phyloP scores from a whole-genome alignment of 1,140 invertebrate genomes.

The Papilio aristodemus region DNA sequence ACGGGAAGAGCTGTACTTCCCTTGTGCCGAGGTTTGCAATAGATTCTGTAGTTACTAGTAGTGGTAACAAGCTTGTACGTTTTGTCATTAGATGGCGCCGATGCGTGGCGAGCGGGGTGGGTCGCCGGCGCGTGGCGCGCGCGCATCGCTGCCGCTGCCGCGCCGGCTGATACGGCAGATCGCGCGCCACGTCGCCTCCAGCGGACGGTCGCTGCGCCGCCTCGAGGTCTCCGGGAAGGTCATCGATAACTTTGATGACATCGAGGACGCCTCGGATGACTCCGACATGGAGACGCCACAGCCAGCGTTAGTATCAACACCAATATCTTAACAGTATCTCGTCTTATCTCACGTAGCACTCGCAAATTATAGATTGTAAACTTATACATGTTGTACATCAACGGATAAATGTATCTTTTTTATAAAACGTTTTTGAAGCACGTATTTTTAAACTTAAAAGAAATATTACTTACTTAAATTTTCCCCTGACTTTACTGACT shows the following conservation, averaged over 20 bases:
- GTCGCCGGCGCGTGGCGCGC: slow-evolving; percentile 68
- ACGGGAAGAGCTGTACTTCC: too few relatives aligned
- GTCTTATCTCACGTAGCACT: too few relatives aligned
- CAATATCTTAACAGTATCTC: too few relatives aligned
- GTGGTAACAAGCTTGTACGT: not conserved
- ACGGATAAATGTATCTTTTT: too few relatives aligned
- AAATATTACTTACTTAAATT: too few relatives aligned
- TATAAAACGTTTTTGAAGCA: too few relatives aligned
- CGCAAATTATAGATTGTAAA: too few relatives aligned
- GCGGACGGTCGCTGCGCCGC: slow-evolving; percentile 73
- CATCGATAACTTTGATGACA: slow-evolving; percentile 79
- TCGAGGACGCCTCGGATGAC: slow-evolving; percentile 68
- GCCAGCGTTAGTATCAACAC: slow-evolving; percentile 60
- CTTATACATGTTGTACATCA: too few relatives aligned
- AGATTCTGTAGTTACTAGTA: too few relatives aligned
- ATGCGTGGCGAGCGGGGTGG: slow-evolving; percentile 76
- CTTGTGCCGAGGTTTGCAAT: too few relatives aligned
- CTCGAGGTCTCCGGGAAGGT: slow-evolving; percentile 77
- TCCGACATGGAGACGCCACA: slow-evolving; percentile 68
- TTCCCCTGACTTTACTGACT: too few relatives aligned
- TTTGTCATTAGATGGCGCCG: slow-evolving; percentile 67
- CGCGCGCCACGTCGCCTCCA: slow-evolving; percentile 75
- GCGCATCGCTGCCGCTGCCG: slow-evolving; percentile 71
- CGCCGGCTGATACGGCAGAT: slow-evolving; percentile 76
- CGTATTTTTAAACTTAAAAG: too few relatives aligned